Conservation (phyloP, 2,797 vertebrate genomes). For the Pseudopleuronectes americanus region DNA sequence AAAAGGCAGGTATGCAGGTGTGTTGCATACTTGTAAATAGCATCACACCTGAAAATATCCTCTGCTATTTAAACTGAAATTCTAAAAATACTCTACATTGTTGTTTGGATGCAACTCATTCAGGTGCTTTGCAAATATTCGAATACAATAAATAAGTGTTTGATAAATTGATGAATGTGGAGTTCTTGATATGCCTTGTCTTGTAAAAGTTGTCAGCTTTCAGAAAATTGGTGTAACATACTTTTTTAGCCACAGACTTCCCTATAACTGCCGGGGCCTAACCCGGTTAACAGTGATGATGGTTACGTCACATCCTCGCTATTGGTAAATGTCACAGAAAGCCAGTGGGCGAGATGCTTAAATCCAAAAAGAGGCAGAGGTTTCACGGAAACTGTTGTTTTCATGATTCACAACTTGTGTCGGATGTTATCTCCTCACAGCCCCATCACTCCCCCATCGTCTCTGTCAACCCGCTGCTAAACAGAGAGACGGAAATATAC, state of each 20-base stretch:
- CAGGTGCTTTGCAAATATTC: not conserved
- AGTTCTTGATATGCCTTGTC: not conserved
- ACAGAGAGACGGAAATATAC: too few relatives aligned
- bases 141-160: too few relatives aligned
- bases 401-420: not conserved
- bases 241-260: not conserved
- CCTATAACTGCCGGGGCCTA: constrained; percentile 27
- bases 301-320: constrained; percentile 59
- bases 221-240: too few relatives aligned
- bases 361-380: constrained; percentile 19
- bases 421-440: too few relatives aligned
- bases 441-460: too few relatives aligned
- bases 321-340: constrained; percentile 60
- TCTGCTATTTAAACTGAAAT: not conserved
- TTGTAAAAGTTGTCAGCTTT: not conserved
- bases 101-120: too few relatives aligned
- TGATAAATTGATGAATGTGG: not conserved
- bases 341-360: constrained; percentile 44
- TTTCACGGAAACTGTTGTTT: constrained; percentile 28
- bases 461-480: too few relatives aligned
- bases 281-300: constrained; percentile 51
- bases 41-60: not conserved
- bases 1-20: too few relatives aligned
- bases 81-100: not conserved
- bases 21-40: not conserved